These are phyloP conservation scores for Cosmorhoe ocellata DNA, from an alignment of 2,888 invertebrate species.

Conservation along the genomic window DNA sequence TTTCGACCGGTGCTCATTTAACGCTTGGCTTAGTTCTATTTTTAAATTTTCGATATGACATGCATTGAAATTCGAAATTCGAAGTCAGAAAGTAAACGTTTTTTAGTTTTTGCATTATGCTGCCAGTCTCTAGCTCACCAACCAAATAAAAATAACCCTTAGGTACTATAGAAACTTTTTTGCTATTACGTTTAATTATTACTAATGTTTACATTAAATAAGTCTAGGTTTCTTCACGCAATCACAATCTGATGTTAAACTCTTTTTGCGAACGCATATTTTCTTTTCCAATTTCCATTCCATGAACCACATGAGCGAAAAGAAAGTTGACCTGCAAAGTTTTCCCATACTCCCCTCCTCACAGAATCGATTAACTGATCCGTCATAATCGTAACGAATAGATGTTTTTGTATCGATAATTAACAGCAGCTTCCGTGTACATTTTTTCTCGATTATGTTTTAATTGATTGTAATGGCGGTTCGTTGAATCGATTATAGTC, in stretches of 20 bases:
- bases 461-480: slow-evolving; percentile 63
- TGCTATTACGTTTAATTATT: too few relatives aligned
- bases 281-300: slow-evolving; percentile 23
- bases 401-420: slow-evolving; percentile 61
- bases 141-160: too few relatives aligned
- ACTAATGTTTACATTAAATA: too few relatives aligned
- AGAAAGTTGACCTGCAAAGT: slow-evolving; percentile 67
- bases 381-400: slow-evolving; percentile 59
- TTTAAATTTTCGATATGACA: slow-evolving; percentile 34
- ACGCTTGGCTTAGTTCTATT: slow-evolving; percentile 57
- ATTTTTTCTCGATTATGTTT: slow-evolving; percentile 59
- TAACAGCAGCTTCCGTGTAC: slow-evolving; percentile 68
- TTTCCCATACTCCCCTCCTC: slow-evolving; percentile 66
- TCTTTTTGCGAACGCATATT: slow-evolving; percentile 9
- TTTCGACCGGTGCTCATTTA: slow-evolving; percentile 66
- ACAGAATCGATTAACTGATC: slow-evolving; percentile 59
- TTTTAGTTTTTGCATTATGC: too few relatives aligned
- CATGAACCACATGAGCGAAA: slow-evolving; percentile 30
- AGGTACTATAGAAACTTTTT: too few relatives aligned
- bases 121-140: too few relatives aligned
- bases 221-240: background rate
- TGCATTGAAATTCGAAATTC: slow-evolving; percentile 12
- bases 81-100: background rate
- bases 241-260: background rate
- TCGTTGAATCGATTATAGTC: slow-evolving; percentile 62